These are phyloP conservation scores for Actinostola sp. DNA, from an alignment of 92 coral and sea anemone species.

Conservation along the genomic window DNA sequence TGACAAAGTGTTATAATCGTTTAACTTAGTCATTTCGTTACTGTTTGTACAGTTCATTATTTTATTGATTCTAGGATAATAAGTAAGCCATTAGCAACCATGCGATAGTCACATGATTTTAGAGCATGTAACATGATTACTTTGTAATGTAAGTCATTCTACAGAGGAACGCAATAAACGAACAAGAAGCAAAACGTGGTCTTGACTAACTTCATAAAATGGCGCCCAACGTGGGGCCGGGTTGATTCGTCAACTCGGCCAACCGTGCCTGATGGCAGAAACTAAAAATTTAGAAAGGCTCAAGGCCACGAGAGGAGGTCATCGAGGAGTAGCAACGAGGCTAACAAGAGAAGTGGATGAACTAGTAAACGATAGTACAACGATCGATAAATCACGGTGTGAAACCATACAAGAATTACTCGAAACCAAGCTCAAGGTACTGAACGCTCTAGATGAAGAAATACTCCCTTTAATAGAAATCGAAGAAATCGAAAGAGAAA, in stretches of 20 bases:
- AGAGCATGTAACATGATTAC: too few relatives aligned
- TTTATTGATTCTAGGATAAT: too few relatives aligned
- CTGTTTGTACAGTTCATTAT: too few relatives aligned
- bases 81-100: too few relatives aligned
- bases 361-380: conserved; percentile 16
- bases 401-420: conserved; percentile 14
- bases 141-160: too few relatives aligned
- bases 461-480: conserved; percentile 41
- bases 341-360: conserved; percentile 53
- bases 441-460: conserved; percentile 42
- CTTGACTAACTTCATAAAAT: conserved; percentile 14
- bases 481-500: conserved; percentile 44
- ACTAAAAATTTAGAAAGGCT: conserved; percentile 8
- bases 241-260: conserved; percentile 10
- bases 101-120: too few relatives aligned
- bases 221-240: conserved; percentile 56
- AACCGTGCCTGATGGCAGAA: not conserved
- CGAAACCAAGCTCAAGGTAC: conserved; percentile 20
- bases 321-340: conserved; percentile 63
- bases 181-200: not conserved
- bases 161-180: not conserved
- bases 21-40: too few relatives aligned
- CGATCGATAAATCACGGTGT: not conserved
- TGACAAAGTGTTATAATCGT: conserved; percentile 53
- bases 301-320: conserved; percentile 46